Conservation (phyloP, 92 coral and sea anemone genomes). For the Porites rus region DNA sequence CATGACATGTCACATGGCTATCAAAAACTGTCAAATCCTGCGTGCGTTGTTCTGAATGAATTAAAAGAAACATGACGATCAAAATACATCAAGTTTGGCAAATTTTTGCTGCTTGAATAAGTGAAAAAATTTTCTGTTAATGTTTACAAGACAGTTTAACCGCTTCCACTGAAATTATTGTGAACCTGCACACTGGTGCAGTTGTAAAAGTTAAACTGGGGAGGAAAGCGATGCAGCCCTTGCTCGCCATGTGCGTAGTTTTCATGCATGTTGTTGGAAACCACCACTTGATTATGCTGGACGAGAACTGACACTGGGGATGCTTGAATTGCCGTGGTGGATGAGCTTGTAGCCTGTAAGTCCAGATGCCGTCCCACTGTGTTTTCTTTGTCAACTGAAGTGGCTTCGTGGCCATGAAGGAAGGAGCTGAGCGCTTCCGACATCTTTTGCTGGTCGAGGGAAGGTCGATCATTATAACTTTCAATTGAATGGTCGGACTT, state of each 20-base stretch:
- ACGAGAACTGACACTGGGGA: conserved; percentile 36
- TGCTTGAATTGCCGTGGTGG: conserved; percentile 41
- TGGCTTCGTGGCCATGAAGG: conserved; percentile 21
- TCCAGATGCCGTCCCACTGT: conserved; percentile 35
- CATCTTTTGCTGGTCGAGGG: conserved; percentile 1
- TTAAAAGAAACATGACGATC: conserved; percentile 41
- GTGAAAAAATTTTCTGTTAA: too few species aligned
- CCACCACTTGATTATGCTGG: conserved; percentile 42
- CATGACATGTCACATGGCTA: too few species aligned
- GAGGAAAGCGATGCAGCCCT: conserved; percentile 44
- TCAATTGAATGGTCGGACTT: background rate
- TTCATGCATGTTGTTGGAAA: conserved; percentile 20
- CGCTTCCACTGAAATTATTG: conserved; percentile 2
- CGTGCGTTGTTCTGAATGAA: background rate
- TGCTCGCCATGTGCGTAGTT: conserved; percentile 44
- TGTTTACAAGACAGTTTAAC: too few species aligned
- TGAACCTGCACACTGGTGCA: conserved; percentile 20
- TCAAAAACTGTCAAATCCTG: too few species aligned
- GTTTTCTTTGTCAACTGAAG: conserved; percentile 36
- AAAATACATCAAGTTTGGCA: conserved; percentile 46
- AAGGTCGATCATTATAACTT: background rate
- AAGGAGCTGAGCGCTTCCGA: background rate
- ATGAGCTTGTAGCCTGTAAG: conserved; percentile 14
- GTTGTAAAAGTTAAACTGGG: conserved; percentile 49
- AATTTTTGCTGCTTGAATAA: conserved; percentile 27